Conservation (phyloP, 2,113 vertebrate species). For the Lagenorhynchus albirostris region DNA sequence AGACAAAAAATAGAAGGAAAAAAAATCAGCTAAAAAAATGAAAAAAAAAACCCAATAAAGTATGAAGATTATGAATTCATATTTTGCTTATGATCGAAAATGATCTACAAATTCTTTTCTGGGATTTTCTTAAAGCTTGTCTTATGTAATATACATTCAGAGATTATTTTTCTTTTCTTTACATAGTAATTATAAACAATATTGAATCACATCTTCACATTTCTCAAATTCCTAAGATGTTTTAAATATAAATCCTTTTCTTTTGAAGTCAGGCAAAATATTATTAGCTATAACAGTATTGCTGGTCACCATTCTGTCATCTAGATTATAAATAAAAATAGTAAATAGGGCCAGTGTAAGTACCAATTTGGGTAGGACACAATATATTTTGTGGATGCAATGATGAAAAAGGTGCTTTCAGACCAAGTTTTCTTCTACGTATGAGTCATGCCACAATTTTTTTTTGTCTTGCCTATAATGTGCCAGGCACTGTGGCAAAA, state of each 20-base stretch:
- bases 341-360: background rate
- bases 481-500: background rate
- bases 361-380: background rate
- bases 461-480: background rate
- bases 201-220: background rate
- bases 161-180: background rate
- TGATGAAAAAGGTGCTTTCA: background rate
- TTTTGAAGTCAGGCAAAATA: background rate
- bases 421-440: background rate
- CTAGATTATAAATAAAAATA: conserved; percentile 18
- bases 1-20: too few species aligned
- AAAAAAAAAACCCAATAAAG: background rate
- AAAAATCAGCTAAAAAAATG: too few species aligned
- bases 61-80: background rate
- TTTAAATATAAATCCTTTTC: conserved; percentile 25
- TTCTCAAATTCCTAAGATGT: background rate
- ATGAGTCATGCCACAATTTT: background rate
- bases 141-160: background rate
- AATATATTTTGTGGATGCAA: background rate
- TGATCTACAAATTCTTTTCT: background rate
- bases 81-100: background rate
- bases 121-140: background rate
- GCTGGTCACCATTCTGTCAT: background rate
- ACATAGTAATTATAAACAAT: background rate
- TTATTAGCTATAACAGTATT: background rate